These are phyloP conservation scores for Morus bassanus DNA, from an alignment of 2,797 vertebrate genomes.

Conservation along the genomic window DNA sequence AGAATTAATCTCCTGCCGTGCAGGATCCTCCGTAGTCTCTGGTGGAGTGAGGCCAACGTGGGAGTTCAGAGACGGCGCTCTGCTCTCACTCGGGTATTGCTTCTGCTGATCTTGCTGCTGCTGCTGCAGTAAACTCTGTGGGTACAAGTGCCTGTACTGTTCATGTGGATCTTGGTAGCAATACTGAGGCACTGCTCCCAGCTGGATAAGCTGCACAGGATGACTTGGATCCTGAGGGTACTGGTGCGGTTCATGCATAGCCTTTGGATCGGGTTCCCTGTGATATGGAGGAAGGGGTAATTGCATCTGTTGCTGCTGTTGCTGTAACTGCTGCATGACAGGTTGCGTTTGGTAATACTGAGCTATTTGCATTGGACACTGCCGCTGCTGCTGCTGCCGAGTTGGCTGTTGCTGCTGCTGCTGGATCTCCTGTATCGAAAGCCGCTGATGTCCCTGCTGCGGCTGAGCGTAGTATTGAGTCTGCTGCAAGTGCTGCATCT, in stretches of 20 bases:
- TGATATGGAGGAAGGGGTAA: slow-evolving; percentile 74
- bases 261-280: slow-evolving; percentile 73
- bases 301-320: slow-evolving; percentile 73
- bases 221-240: slow-evolving; percentile 75
- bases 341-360: slow-evolving; percentile 79
- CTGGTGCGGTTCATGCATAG: slow-evolving; percentile 71
- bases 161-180: slow-evolving; percentile 80
- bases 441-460: slow-evolving; percentile 72
- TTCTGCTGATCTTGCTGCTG: slow-evolving; percentile 74
- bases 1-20: slow-evolving; percentile 62
- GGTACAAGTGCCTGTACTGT: slow-evolving; percentile 75
- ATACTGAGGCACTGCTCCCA: slow-evolving; percentile 78
- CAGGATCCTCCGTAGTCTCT: slow-evolving; percentile 49
- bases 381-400: slow-evolving; percentile 71
- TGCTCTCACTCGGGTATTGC: slow-evolving; percentile 69
- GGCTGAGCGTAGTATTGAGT: slow-evolving; percentile 77
- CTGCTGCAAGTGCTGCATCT: slow-evolving; percentile 77
- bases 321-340: slow-evolving; percentile 75
- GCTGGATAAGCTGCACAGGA: slow-evolving; percentile 78
- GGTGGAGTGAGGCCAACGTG: slow-evolving; percentile 69
- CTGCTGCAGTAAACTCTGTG: slow-evolving; percentile 72
- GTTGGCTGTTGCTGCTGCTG: slow-evolving; percentile 61
- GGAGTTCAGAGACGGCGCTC: slow-evolving; percentile 62
- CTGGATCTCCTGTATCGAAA: slow-evolving; percentile 74
- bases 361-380: slow-evolving; percentile 74